phyloP scores from a whole-genome alignment of 2,888 invertebrate genomes.

The Epistrophe eligans region DNA sequence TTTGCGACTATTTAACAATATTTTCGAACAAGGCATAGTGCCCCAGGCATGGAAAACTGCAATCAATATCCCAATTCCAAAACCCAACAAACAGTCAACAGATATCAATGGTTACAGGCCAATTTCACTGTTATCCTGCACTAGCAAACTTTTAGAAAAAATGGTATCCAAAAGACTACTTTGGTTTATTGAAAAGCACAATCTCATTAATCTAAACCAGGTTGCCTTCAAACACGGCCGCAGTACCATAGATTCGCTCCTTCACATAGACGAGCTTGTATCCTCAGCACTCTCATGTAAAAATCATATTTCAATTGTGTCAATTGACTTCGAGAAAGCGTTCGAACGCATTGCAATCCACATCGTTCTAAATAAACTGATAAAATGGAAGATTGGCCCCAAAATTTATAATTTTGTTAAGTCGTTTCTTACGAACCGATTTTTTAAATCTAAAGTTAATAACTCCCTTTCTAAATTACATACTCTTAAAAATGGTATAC shows the following conservation, averaged over 20 bases:
- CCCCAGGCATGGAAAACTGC: constrained; percentile 14
- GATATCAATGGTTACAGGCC: background rate
- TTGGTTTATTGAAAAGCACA: background rate
- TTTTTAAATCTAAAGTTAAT: background rate
- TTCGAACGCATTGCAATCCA: too few species aligned
- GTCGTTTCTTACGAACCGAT: background rate
- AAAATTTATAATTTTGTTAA: constrained; percentile 2
- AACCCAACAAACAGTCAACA: background rate
- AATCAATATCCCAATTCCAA: background rate
- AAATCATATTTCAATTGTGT: constrained; percentile 5
- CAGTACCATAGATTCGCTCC: background rate
- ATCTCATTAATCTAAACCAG: background rate
- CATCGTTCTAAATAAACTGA: background rate
- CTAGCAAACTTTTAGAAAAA: constrained; percentile 4
- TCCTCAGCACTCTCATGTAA: constrained; percentile 2
- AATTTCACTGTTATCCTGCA: background rate
- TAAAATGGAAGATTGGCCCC: background rate
- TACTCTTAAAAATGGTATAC: background rate
- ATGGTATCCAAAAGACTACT: constrained; percentile 3
- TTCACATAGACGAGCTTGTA: background rate
- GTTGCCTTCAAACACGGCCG: constrained; percentile 1
- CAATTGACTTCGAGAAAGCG: constrained; percentile 9
- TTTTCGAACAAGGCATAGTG: background rate
- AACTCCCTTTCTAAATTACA: background rate
- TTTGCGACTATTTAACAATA: background rate